Conservation (phyloP, 1,140 invertebrate genomes). For the Epicauta chinensis region DNA sequence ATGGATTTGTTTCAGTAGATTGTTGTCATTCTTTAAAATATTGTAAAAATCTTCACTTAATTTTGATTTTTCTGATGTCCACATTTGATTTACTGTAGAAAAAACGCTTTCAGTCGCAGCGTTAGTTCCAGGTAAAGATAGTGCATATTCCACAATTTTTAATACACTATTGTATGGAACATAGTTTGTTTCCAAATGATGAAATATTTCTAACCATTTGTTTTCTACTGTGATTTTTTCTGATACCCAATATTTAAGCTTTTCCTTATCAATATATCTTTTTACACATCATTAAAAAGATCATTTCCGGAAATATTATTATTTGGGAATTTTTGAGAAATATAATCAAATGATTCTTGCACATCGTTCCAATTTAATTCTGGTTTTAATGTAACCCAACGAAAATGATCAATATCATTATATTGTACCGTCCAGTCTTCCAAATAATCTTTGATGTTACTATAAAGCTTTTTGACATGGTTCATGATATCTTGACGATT, state of each 20-base stretch:
- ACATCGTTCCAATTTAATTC: constrained; percentile 9
- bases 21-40: constrained; percentile 2
- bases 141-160: constrained; percentile 4
- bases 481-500: constrained; percentile 14
- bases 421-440: constrained; percentile 14
- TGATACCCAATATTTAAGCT: constrained; percentile 12
- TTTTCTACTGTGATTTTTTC: constrained; percentile 7
- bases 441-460: constrained; percentile 11
- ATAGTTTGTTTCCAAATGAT: constrained; percentile 3
- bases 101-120: constrained; percentile 7
- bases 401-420: constrained; percentile 16
- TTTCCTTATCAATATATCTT: constrained; percentile 15
- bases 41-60: constrained; percentile 3
- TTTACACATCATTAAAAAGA: constrained; percentile 16
- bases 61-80: constrained; percentile 6
- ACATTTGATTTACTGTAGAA: constrained; percentile 2
- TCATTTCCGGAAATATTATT: constrained; percentile 19
- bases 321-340: constrained; percentile 10
- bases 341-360: constrained; percentile 17
- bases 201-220: neutral
- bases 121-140: constrained; percentile 4
- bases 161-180: constrained; percentile 3
- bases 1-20: neutral
- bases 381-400: constrained; percentile 10
- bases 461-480: constrained; percentile 15